A percentile compares a stretch with the other conserved stretches of the same genome.
Evolutionary conservation across 2,797 vertebrate species (phyloP).

Genomic region (Moxostoma hubbsi): DNA sequence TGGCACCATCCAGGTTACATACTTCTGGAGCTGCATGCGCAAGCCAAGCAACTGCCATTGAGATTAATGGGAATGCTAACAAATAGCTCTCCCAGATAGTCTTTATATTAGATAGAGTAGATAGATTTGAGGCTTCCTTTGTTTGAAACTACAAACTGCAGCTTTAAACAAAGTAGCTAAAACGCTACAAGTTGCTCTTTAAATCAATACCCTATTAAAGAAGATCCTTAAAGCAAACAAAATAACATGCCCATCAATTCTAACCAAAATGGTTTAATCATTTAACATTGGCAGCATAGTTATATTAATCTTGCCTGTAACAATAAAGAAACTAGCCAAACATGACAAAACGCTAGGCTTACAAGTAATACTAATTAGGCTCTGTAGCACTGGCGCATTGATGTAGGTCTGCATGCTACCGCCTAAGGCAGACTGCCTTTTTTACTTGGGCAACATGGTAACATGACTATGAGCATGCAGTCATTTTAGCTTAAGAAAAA

Average conservation of each 20-base stretch:
- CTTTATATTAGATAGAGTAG: no score
- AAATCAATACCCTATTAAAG: background rate
- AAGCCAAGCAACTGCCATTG: no score
- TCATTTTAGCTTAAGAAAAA: slow-evolving; percentile 2
- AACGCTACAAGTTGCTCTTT: no score
- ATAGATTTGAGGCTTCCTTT: no score
- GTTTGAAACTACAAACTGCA: slow-evolving; percentile 3
- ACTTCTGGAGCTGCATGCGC: no score
- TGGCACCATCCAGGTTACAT: no score
- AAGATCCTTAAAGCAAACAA: background rate
- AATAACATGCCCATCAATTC: slow-evolving; percentile 20
- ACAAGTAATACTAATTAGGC: slow-evolving; percentile 31
- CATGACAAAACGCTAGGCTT: slow-evolving; percentile 15
- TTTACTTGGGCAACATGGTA: slow-evolving; percentile 26
- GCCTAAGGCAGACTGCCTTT: slow-evolving; percentile 18
- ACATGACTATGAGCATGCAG: slow-evolving; percentile 2
- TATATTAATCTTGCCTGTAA: slow-evolving; percentile 26
- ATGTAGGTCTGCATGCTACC: slow-evolving; percentile 31
- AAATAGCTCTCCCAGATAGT: no score
- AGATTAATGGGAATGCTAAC: no score
- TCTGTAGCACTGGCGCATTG: slow-evolving; percentile 24
- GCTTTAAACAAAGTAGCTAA: background rate
- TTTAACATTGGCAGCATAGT: slow-evolving; percentile 28
- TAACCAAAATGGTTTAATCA: slow-evolving; percentile 56
- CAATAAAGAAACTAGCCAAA: slow-evolving; percentile 24